Conservation (phyloP, 2,113 vertebrate species). For the Anoura caudifer region DNA sequence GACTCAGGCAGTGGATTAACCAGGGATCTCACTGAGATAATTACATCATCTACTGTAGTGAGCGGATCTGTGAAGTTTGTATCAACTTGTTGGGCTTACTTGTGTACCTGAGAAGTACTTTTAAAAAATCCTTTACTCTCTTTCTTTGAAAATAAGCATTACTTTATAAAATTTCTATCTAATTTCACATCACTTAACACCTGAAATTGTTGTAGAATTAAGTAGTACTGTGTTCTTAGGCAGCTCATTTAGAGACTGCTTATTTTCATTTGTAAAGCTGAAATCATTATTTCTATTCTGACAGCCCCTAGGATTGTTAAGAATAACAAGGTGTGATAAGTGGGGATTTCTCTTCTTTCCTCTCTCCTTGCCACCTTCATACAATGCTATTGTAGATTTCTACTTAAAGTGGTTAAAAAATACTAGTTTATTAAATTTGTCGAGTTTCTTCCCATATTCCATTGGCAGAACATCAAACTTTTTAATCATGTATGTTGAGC, state of each 20-base stretch:
- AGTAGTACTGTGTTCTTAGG: neutral
- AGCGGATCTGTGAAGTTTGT: neutral
- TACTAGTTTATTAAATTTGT: neutral
- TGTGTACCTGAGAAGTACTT: neutral
- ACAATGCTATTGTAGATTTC: neutral
- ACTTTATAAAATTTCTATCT: neutral
- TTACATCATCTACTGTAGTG: neutral
- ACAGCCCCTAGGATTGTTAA: neutral
- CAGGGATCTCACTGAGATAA: neutral
- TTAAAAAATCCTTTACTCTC: neutral
- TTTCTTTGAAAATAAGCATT: neutral
- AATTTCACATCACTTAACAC: neutral
- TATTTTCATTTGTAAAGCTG: conserved; percentile 19
- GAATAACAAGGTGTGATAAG: neutral
- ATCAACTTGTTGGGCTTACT: neutral
- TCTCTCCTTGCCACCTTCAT: neutral
- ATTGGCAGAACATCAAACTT: neutral
- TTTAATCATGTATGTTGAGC: conserved; percentile 4
- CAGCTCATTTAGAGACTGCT: neutral
- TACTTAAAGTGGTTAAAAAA: neutral
- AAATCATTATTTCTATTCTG: neutral
- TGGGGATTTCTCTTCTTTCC: neutral
- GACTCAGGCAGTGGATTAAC: neutral
- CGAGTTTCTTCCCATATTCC: neutral
- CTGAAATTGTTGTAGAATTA: neutral